phyloP scores from a whole-genome alignment of 2,888 invertebrate species.

The Sussaba pulchella region DNA sequence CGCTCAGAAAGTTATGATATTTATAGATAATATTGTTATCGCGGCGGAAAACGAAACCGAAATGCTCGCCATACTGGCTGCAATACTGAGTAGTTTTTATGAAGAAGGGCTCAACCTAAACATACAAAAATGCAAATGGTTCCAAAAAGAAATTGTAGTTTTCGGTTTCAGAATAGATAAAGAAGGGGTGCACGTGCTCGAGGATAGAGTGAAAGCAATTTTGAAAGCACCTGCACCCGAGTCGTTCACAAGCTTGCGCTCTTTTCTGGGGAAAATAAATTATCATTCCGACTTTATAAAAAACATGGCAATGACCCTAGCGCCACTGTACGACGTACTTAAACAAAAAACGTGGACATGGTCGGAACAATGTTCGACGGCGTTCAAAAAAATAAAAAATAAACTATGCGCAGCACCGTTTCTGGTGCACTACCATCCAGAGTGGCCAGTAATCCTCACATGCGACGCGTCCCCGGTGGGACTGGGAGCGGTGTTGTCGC shows the following conservation, averaged over 20 bases:
- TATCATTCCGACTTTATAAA: slow-evolving; percentile 5
- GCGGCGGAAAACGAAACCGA: slow-evolving; percentile 26
- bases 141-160: slow-evolving; percentile 8
- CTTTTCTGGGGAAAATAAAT: slow-evolving; percentile 27
- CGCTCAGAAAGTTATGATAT: slow-evolving; percentile 18
- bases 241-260: neutral
- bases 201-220: slow-evolving; percentile 15
- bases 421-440: slow-evolving; percentile 43
- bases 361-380: slow-evolving; percentile 12
- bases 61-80: slow-evolving; percentile 32
- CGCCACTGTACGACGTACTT: slow-evolving; percentile 16
- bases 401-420: slow-evolving; percentile 29
- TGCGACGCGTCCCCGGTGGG: slow-evolving; percentile 71
- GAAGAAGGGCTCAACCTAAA: slow-evolving; percentile 18
- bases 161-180: slow-evolving; percentile 17
- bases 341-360: slow-evolving; percentile 17
- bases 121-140: slow-evolving; percentile 34
- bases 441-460: slow-evolving; percentile 50
- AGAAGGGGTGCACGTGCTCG: slow-evolving; percentile 19
- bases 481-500: slow-evolving; percentile 73
- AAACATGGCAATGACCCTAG: slow-evolving; percentile 27
- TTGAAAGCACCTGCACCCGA: slow-evolving; percentile 7
- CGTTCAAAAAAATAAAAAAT: slow-evolving; percentile 39
- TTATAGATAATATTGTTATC: slow-evolving; percentile 32
- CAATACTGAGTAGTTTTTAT: slow-evolving; percentile 8